phyloP scores from a whole-genome alignment of 2,888 invertebrate genomes.

The Celastrina argiolus region DNA sequence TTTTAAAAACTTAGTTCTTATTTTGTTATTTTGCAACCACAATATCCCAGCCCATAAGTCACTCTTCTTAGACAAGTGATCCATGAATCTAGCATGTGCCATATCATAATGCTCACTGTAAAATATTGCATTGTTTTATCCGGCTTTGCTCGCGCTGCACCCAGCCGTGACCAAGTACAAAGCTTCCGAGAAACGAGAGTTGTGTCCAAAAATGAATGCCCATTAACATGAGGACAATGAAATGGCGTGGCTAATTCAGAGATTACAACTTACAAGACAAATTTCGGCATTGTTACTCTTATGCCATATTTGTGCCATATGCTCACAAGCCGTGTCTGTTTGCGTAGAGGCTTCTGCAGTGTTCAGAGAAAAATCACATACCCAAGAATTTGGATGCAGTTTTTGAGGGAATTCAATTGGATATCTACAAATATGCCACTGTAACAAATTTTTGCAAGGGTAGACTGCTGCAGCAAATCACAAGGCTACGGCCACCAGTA shows the following conservation, averaged over 20 bases:
- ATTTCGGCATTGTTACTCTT: constrained; percentile 8
- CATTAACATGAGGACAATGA: constrained; percentile 11
- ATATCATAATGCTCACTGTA: neutral
- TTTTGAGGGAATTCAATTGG: too few species aligned
- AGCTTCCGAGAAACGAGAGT: constrained; percentile 15
- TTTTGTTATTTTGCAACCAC: too few species aligned
- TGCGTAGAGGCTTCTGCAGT: neutral
- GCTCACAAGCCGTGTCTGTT: constrained; percentile 4
- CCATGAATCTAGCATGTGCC: neutral
- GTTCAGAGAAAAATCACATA: neutral
- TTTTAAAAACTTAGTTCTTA: too few species aligned
- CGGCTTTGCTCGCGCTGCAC: neutral
- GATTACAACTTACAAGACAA: constrained; percentile 7
- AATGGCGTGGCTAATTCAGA: constrained; percentile 5
- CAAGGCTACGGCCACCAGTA: neutral
- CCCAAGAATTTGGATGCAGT: neutral
- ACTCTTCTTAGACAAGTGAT: neutral
- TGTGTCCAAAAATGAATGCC: constrained; percentile 4
- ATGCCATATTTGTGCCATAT: constrained; percentile 3
- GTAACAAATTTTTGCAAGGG: neutral
- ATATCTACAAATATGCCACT: neutral
- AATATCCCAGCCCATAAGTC: neutral
- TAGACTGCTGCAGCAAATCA: neutral
- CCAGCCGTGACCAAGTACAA: constrained; percentile 9
- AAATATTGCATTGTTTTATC: neutral